phyloP scores from a whole-genome alignment of 2,888 invertebrate genomes.

The Fragum whitleyi region DNA sequence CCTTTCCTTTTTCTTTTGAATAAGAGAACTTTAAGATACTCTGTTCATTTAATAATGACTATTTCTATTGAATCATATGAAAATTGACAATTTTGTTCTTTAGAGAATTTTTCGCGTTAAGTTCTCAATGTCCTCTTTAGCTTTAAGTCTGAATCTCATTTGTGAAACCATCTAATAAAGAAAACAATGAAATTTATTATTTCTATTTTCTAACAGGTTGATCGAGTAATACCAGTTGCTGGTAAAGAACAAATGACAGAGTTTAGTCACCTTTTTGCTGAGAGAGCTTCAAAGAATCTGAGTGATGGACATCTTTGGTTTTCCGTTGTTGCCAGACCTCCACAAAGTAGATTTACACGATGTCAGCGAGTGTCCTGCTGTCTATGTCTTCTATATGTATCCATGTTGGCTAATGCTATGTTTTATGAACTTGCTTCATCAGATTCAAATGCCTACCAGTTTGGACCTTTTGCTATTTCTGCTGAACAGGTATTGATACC shows the following conservation, averaged over 20 bases:
- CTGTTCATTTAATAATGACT: too few relatives aligned
- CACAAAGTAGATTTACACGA: constrained; percentile 86
- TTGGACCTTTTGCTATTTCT: constrained; percentile 86
- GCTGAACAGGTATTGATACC: constrained; percentile 84
- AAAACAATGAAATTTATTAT: too few relatives aligned
- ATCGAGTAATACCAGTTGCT: constrained; percentile 86
- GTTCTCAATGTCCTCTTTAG: too few relatives aligned
- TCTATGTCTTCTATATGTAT: constrained; percentile 85
- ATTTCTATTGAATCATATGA: too few relatives aligned
- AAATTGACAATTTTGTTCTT: too few relatives aligned
- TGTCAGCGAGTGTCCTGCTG: constrained; percentile 86
- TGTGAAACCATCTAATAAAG: too few relatives aligned
- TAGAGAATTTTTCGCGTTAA: too few relatives aligned
- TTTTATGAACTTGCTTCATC: constrained; percentile 85
- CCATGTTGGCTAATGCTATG: constrained; percentile 87
- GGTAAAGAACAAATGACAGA: constrained; percentile 85
- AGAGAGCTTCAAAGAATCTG: constrained; percentile 84
- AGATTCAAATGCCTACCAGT: constrained; percentile 79
- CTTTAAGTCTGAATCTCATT: too few relatives aligned
- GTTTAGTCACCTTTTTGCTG: constrained; percentile 85
- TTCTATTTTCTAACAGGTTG: constrained; percentile 84
- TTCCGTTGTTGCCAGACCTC: constrained; percentile 86
- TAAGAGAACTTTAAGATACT: too few relatives aligned
- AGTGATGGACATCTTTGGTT: constrained; percentile 87
- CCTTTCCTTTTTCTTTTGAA: too few relatives aligned